Evolutionary conservation across 2,888 invertebrate species (phyloP).

Genomic region (Tholera decimalis): DNA sequence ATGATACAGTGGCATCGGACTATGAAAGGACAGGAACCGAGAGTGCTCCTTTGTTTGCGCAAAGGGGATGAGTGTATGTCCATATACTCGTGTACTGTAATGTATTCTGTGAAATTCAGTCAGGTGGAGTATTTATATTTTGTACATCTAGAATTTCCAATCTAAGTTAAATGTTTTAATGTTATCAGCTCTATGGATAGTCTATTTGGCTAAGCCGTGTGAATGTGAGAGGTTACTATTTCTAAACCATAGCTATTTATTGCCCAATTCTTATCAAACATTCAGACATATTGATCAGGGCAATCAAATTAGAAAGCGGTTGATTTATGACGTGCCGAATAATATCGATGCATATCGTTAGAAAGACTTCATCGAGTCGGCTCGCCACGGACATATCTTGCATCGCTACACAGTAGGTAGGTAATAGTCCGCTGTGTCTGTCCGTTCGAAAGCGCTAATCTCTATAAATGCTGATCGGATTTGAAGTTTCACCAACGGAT

Average conservation of each 20-base stretch:
- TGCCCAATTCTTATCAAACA: slow-evolving; percentile 36
- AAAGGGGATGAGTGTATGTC: too few species aligned
- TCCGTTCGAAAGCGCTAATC: slow-evolving; percentile 1
- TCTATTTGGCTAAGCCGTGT: not conserved
- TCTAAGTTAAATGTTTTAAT: not conserved
- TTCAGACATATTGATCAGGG: slow-evolving; percentile 51
- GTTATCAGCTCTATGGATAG: not conserved
- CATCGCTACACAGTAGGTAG: slow-evolving; percentile 4
- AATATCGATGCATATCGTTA: slow-evolving; percentile 24
- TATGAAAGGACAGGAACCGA: too few species aligned
- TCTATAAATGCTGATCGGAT: slow-evolving; percentile 17
- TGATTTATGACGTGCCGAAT: slow-evolving; percentile 40
- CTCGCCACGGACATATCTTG: slow-evolving; percentile 13
- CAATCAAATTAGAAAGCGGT: slow-evolving; percentile 57
- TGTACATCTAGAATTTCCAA: not conserved
- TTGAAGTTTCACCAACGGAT: not conserved
- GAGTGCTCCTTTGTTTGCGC: too few species aligned
- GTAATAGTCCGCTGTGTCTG: not conserved
- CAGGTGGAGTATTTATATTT: too few species aligned
- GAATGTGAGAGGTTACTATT: slow-evolving; percentile 6
- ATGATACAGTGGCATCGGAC: too few species aligned
- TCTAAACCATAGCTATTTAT: slow-evolving; percentile 26
- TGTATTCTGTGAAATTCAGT: too few species aligned
- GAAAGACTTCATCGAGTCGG: slow-evolving; percentile 22
- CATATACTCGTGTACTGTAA: too few species aligned